Base-by-base conservation (phyloP, 2,113 vertebrate species). In the Conger conger region DNA sequence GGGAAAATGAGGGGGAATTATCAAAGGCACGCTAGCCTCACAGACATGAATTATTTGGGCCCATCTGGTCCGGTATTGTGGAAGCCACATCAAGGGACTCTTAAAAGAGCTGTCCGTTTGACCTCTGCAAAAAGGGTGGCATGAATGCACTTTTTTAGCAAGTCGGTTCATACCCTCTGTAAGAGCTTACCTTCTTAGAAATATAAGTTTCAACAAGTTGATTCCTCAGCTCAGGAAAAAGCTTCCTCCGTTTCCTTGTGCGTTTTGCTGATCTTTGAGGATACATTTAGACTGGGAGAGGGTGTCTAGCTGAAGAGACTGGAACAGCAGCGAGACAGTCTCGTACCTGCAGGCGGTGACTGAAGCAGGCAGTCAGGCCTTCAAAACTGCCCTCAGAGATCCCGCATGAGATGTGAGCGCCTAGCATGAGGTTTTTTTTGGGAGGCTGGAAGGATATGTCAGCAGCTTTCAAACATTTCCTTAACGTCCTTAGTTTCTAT, bases 31-130 rank as follows among this genome's bases (percentile, higher is more conserved):
- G 38, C 17, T 23, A 50, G 68, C n/a, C 35, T 11, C 40, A 33
- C 27, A n/a, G 54, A 76, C 33, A 77, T 73, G 38, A 77, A 45
- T 30, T 0, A 15, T 27, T 4, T 36, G 82, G 11, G n/a, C 30
- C 13, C 82, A 83, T 83, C 82, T 53, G 73, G 68, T 76, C n/a
- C 16, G 0, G 33, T 57, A 33, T 57, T 79, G 53, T 57, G 45
- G n/a, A 57, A 84, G 23, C 45, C 35, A 33, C 82, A 77, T 45
- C 57, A 78, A 30, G 17, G 40, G 30, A 33, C 53, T 18, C 15
- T 83, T 63, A 60, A 76, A 54, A 84, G 45, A 18, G 1, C 36
- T 23, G 45, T 1, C 50, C 36, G 33, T 33, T 83, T 83, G 9
- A 16, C 45, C 53, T 57, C 73, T 79, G 16, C 77, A 50, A 38